Conservation (phyloP, 2,797 vertebrate species). For the Chrosomus eos region DNA sequence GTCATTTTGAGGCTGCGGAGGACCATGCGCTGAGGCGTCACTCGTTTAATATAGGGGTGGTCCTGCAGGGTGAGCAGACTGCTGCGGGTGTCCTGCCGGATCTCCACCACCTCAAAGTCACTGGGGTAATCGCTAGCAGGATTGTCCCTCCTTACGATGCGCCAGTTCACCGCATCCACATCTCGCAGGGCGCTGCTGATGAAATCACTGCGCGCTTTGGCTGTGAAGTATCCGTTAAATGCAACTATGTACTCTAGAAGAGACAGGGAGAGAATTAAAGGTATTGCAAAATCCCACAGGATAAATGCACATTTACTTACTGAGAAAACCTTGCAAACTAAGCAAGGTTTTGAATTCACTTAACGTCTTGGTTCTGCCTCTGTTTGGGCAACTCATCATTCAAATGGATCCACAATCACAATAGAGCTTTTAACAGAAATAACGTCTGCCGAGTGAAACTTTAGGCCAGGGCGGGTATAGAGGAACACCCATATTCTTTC, state of each 20-base stretch:
- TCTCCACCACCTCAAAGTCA: constrained; percentile 96
- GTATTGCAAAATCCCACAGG: not conserved
- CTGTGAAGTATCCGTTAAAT: constrained; percentile 96
- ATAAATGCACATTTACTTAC: not conserved
- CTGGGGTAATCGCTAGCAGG: constrained; percentile 96
- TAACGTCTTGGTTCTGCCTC: not conserved
- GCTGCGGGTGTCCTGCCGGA: constrained; percentile 83
- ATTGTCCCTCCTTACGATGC: constrained; percentile 92
- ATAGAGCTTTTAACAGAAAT: constrained; percentile 29
- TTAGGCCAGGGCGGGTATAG: not conserved
- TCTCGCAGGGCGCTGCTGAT: constrained; percentile 91
- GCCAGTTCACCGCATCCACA: constrained; percentile 86
- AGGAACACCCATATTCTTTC: constrained; percentile 29
- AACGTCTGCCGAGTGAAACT: not conserved
- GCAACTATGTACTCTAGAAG: constrained; percentile 92
- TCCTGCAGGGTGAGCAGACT: constrained; percentile 88
- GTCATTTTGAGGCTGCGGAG: constrained; percentile 90
- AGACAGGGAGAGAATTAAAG: not conserved
- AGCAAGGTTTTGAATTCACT: not conserved
- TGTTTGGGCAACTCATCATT: constrained; percentile 4
- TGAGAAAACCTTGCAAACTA: not conserved
- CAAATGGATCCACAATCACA: not conserved
- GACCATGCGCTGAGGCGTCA: constrained; percentile 93
- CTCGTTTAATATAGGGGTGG: constrained; percentile 96
- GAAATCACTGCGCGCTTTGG: constrained; percentile 92